Percentiles rank a stretch among this genome's conserved stretches.
These are phyloP conservation scores for Chironomus striatipennis DNA, from an alignment of 1,140 invertebrate species.

Conservation along the genomic window DNA sequence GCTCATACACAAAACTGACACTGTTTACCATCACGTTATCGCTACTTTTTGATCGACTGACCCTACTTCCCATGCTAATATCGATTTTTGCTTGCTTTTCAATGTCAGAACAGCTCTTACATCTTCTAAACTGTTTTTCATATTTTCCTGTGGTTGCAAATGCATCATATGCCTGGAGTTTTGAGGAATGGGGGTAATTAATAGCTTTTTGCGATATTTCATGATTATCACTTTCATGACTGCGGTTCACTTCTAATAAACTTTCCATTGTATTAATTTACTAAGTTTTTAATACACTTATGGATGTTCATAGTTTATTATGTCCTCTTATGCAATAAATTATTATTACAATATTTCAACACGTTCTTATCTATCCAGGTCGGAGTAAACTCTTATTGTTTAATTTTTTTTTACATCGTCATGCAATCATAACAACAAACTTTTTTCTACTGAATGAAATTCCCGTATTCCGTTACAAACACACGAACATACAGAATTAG, in stretches of 20 bases:
- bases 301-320: not conserved
- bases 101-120: not conserved
- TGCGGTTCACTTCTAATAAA: not conserved
- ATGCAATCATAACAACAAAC: not conserved
- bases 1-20: not conserved
- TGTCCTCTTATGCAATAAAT: not conserved
- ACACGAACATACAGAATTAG: not conserved
- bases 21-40: not conserved
- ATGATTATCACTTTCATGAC: not conserved
- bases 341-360: too few species aligned
- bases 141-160: not conserved
- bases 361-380: not conserved
- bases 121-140: not conserved
- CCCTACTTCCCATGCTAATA: not conserved
- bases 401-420: not conserved
- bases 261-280: not conserved
- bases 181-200: not conserved
- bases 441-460: not conserved
- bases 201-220: not conserved
- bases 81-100: not conserved
- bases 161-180: not conserved
- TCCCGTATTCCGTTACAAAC: not conserved
- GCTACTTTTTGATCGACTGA: not conserved
- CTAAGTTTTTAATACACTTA: not conserved
- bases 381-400: not conserved